These are phyloP conservation scores for Idaea straminata DNA, from an alignment of 2,888 invertebrate species.

Conservation along the genomic window DNA sequence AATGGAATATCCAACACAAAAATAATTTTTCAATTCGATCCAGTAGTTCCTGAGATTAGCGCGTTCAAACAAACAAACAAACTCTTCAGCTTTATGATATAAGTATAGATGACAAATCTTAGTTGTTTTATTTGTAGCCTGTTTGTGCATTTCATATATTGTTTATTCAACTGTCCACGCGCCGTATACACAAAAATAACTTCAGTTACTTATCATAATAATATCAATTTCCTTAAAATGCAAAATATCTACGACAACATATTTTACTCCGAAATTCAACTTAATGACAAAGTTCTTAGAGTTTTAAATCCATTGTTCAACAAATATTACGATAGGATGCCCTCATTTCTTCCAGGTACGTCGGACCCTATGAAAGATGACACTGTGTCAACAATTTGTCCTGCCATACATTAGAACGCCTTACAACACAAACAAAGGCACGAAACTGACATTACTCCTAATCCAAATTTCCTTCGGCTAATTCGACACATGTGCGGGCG, in stretches of 20 bases:
- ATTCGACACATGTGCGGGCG: slow-evolving; percentile 68
- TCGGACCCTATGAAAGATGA: slow-evolving; percentile 72
- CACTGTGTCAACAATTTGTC: slow-evolving; percentile 77
- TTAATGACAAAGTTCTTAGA: slow-evolving; percentile 27
- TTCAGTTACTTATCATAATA: slow-evolving; percentile 29
- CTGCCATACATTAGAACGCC: slow-evolving; percentile 62
- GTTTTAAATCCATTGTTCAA: slow-evolving; percentile 32
- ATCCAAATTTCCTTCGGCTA: slow-evolving; percentile 70
- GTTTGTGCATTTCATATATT: slow-evolving; percentile 18
- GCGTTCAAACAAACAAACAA: too few relatives aligned
- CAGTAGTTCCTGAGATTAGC: too few relatives aligned
- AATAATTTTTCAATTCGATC: too few relatives aligned
- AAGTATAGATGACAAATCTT: too few relatives aligned
- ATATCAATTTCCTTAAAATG: slow-evolving; percentile 62
- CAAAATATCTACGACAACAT: slow-evolving; percentile 48
- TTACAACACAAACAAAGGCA: slow-evolving; percentile 73
- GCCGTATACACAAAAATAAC: slow-evolving; percentile 61
- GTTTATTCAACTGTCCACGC: slow-evolving; percentile 71
- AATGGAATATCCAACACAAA: too few relatives aligned
- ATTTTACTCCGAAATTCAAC: slow-evolving; percentile 36
- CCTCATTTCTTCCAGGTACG: slow-evolving; percentile 60
- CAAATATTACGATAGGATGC: slow-evolving; percentile 29
- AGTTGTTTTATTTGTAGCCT: background rate
- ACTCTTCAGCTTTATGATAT: too few relatives aligned
- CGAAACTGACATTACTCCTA: slow-evolving; percentile 72